phyloP scores from a whole-genome alignment of 35 echinoderm and acorn worm genomes.

The Heliocidaris erythrogramma region DNA sequence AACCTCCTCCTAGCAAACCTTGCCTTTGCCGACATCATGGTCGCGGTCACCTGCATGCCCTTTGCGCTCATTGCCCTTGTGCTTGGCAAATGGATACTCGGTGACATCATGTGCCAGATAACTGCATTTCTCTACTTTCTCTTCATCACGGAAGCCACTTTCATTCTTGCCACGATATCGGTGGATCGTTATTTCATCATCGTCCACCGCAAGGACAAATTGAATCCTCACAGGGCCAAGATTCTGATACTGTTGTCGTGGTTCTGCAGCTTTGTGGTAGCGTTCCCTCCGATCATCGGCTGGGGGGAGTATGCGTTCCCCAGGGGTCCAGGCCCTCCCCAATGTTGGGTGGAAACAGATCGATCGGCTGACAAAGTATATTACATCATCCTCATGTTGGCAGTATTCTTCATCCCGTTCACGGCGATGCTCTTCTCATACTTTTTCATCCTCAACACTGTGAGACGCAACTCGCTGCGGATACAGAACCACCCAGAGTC shows the following conservation, averaged over 20 bases:
- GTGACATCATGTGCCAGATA: constrained; percentile 67
- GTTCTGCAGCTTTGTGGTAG: constrained; percentile 78
- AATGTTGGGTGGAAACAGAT: constrained; percentile 67
- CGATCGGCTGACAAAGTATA: constrained; percentile 58
- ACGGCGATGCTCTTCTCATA: constrained; percentile 88
- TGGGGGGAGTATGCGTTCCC: constrained; percentile 61
- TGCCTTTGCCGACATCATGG: constrained; percentile 97
- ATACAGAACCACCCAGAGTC: constrained; percentile 95
- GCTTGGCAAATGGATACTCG: constrained; percentile 61
- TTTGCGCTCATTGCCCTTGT: constrained; percentile 79
- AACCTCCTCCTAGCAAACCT: constrained; percentile 98
- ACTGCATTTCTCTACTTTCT: constrained; percentile 82
- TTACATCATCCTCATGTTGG: constrained; percentile 58
- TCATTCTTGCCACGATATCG: constrained; percentile 91
- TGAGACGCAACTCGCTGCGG: constrained; percentile 81
- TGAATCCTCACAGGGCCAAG: constrained; percentile 88
- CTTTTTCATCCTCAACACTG: constrained; percentile 93
- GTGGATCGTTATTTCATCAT: constrained; percentile 98
- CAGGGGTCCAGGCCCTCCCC: constrained; percentile 57
- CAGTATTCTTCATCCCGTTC: constrained; percentile 83
- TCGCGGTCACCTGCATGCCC: constrained; percentile 82
- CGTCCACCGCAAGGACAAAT: constrained; percentile 90
- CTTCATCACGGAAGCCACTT: constrained; percentile 84
- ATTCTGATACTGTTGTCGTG: constrained; percentile 83
- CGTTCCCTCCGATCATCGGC: constrained; percentile 74